Evolutionary conservation across 2,888 invertebrate genomes (phyloP), one percentile per base, ranked within the genome.

Genomic region (Aromia moschata): DNA sequence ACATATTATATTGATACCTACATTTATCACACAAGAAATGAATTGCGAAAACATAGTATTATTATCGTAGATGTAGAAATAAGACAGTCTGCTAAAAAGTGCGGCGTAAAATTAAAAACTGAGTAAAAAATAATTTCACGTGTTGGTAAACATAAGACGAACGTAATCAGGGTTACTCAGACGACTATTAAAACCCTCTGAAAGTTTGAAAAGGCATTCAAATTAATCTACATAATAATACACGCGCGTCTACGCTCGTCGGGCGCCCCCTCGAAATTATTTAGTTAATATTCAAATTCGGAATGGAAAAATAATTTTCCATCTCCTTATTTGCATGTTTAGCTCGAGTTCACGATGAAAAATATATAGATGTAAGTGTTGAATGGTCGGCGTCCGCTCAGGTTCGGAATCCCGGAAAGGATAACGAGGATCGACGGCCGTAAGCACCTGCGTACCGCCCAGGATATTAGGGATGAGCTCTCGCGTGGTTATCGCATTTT

Each of bases 391-490:
- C 49, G 20, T 37, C 41, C 25, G 25, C 49, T 30, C 40, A 40
- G 49, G 49, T 10, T 7, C 41, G 31, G 45, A 46, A 44, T 43
- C 37, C 57, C 60, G 55, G 54, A 58, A 43, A 56, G 67, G 68
- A 71, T 73, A 73, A 73, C 71, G 67, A 71, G 70, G 62, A 62
- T 56, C 58, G 67, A 70, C 64, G 61, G 61, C 66, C 56, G 66
- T 65, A 69, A 71, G 73, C 73, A 73, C 72, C 73, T 72, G 72
- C 58, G 72, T 70, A 70, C 71, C 71, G 65, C 68, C 67, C 69
- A 67, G 68, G 70, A 71, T 69, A 70, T 73, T 73, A 71, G 71
- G 68, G 69, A 61, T 55, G 64, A 68, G 52, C 63, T 41, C 63
- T 64, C 67, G 67, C 64, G 65, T 52, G 68, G 70, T 72, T 70